A percentile compares a stretch with the other conserved stretches of the same genome.
Evolutionary conservation across 1,140 invertebrate genomes (phyloP).

Genomic region (Drosophila subpulchrella): DNA sequence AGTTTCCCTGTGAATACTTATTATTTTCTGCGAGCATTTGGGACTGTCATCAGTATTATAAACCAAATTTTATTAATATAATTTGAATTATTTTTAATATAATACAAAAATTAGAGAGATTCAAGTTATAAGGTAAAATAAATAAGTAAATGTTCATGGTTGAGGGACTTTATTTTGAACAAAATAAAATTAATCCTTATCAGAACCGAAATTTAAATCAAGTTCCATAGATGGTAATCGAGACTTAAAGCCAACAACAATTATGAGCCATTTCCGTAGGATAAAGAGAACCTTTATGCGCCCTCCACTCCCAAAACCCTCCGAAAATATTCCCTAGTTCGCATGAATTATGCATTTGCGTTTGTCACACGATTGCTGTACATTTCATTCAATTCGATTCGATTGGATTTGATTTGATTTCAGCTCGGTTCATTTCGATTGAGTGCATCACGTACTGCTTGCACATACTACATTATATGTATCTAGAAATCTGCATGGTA

Average conservation of each 20-base stretch:
- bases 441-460: slow-evolving; percentile 17
- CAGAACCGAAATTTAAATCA: no score
- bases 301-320: slow-evolving; percentile 4
- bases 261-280: neutral
- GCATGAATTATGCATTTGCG: slow-evolving; percentile 54
- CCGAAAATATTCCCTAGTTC: slow-evolving; percentile 3
- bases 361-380: slow-evolving; percentile 35
- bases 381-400: slow-evolving; percentile 41
- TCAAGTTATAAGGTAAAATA: no score
- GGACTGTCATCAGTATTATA: no score
- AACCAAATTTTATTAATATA: no score
- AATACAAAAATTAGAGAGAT: no score
- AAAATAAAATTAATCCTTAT: no score
- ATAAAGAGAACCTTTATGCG: neutral
- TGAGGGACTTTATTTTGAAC: no score
- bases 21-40: no score
- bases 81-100: no score
- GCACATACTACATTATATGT: slow-evolving; percentile 9
- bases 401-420: slow-evolving; percentile 37
- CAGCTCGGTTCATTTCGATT: slow-evolving; percentile 28
- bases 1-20: no score
- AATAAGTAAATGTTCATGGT: no score
- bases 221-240: no score
- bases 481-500: slow-evolving; percentile 23
- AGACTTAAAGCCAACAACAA: neutral